These are phyloP conservation scores for Copsychus sechellarum DNA, from an alignment of 2,113 vertebrate species.

Conservation along the genomic window DNA sequence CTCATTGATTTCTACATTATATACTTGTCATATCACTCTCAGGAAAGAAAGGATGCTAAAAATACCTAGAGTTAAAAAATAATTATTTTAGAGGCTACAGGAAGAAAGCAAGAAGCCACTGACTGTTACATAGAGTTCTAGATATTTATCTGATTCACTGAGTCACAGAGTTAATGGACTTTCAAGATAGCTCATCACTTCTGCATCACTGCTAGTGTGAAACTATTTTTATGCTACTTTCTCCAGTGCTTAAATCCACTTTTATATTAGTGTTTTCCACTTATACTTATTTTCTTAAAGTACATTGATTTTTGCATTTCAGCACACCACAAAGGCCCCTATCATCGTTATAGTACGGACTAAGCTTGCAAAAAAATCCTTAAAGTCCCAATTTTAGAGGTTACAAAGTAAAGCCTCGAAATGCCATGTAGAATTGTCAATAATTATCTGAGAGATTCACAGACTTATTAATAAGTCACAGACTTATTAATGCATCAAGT, in stretches of 20 bases:
- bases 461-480: no score
- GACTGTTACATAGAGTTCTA: background rate
- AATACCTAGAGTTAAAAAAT: background rate
- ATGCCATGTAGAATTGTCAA: background rate
- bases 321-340: background rate
- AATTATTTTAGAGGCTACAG: background rate
- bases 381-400: background rate
- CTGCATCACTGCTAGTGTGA: background rate
- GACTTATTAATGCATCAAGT: background rate
- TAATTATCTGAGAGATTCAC: background rate
- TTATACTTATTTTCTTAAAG: background rate
- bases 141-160: background rate
- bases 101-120: background rate
- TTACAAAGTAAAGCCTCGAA: background rate
- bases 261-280: background rate
- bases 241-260: background rate
- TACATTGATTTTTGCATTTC: constrained; percentile 20
- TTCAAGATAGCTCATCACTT: background rate
- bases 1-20: background rate
- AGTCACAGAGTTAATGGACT: background rate
- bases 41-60: background rate
- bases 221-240: background rate
- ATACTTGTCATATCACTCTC: background rate
- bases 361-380: background rate
- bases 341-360: background rate